Percentiles rank a stretch among this genome's conserved stretches.
Evolutionary conservation across 1,140 invertebrate genomes (phyloP).

Genomic region (Wasmannia auropunctata): DNA sequence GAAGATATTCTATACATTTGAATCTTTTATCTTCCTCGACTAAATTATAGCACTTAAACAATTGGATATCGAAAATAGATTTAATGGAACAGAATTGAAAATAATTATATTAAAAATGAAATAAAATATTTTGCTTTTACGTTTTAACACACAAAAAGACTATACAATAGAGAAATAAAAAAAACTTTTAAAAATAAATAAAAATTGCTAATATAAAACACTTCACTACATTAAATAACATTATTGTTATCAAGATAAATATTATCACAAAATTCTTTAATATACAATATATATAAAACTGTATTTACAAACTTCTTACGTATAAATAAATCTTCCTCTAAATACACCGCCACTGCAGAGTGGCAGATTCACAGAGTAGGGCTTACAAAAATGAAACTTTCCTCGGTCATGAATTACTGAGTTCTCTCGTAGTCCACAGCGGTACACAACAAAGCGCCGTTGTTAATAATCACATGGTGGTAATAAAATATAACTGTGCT

Average conservation of each 20-base stretch:
- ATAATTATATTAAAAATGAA: neutral
- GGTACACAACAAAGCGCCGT: neutral
- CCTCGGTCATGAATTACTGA: neutral
- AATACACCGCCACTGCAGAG: neutral
- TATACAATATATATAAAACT: too few species aligned
- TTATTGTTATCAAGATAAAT: neutral
- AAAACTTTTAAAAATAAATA: neutral
- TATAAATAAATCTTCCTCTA: neutral
- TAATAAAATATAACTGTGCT: conserved; percentile 25
- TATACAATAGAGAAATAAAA: neutral
- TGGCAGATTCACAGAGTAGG: conserved; percentile 3
- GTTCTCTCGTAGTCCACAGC: neutral
- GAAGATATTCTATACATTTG: neutral
- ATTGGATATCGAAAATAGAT: neutral
- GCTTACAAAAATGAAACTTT: conserved; percentile 16
- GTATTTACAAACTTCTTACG: neutral
- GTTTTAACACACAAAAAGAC: neutral
- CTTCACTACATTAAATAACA: neutral
- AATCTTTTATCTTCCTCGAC: neutral
- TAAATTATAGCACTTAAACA: neutral
- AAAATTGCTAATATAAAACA: neutral
- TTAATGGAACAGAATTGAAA: neutral
- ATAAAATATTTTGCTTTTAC: neutral
- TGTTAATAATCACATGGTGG: neutral
- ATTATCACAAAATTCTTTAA: neutral